Evolutionary conservation across 2,113 vertebrate genomes (phyloP).

Genomic region (Cinclus cinclus): DNA sequence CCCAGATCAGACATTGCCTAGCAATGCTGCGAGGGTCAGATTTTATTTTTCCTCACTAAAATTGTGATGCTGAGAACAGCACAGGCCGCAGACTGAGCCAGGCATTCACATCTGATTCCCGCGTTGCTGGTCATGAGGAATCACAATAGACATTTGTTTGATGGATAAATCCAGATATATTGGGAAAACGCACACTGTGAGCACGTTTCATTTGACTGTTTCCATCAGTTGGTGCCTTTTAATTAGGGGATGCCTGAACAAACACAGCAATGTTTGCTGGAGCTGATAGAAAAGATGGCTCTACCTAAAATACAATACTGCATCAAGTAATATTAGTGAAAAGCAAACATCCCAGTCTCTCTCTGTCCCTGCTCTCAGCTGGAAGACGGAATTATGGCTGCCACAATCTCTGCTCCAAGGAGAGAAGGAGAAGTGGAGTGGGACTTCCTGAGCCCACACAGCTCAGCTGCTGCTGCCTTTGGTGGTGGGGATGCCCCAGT

Average conservation of each 20-base stretch:
- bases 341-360: background rate
- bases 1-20: background rate
- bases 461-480: background rate
- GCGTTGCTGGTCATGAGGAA: background rate
- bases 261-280: slow-evolving; percentile 17
- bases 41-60: background rate
- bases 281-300: slow-evolving; percentile 1
- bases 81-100: background rate
- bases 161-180: background rate
- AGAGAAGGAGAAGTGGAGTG: background rate
- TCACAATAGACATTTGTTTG: background rate
- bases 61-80: background rate
- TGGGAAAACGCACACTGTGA: background rate
- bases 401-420: background rate
- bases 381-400: background rate
- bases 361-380: background rate
- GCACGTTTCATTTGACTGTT: slow-evolving; percentile 9
- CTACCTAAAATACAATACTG: background rate
- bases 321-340: background rate
- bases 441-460: background rate
- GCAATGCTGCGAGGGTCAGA: background rate
- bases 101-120: background rate
- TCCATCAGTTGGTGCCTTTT: background rate
- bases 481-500: fast-evolving
- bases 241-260: slow-evolving; percentile 31